phyloP scores from a whole-genome alignment of 2,797 vertebrate genomes.

The Lophotriccus pileatus region DNA sequence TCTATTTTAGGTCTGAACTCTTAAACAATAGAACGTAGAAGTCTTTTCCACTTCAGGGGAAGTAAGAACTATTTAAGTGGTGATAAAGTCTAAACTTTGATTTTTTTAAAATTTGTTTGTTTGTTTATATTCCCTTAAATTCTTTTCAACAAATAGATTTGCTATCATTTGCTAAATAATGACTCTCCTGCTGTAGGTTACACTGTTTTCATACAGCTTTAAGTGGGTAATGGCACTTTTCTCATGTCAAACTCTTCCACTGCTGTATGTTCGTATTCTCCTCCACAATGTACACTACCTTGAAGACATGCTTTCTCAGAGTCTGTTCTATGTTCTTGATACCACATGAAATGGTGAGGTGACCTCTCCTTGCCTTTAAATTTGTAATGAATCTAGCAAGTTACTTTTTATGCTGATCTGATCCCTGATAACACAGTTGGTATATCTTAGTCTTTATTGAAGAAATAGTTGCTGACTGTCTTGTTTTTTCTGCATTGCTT shows the following conservation, averaged over 20 bases:
- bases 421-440: neutral
- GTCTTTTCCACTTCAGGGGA: neutral
- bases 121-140: neutral
- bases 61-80: neutral
- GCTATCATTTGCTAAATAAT: neutral
- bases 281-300: neutral
- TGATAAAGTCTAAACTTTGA: neutral
- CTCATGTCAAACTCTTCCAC: neutral
- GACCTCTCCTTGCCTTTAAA: neutral
- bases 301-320: neutral
- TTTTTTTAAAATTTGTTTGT: neutral
- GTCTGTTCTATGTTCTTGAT: neutral
- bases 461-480: neutral
- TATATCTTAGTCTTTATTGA: neutral
- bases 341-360: neutral
- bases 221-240: neutral
- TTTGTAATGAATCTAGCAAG: neutral
- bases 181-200: neutral
- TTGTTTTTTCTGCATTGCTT: neutral
- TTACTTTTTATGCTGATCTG: neutral
- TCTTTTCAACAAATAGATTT: neutral
- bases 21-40: neutral
- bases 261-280: neutral
- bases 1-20: neutral
- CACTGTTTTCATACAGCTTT: neutral